A percentile compares a stretch with the other conserved stretches of the same genome.
phyloP scores from a whole-genome alignment of 2,797 vertebrate species.

The Pangasius macronema region DNA sequence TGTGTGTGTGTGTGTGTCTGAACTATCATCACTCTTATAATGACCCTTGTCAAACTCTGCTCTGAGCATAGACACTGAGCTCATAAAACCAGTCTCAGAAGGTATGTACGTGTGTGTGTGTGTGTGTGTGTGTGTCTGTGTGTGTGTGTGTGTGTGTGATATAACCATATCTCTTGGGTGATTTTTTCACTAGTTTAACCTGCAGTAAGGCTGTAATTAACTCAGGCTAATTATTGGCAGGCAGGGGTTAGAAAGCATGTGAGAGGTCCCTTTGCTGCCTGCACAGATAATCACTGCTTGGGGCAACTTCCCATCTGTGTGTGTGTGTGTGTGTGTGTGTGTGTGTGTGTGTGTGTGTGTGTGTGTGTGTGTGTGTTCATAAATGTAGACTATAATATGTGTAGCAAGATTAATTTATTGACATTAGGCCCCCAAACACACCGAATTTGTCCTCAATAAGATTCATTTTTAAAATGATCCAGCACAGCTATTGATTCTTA shows the following conservation, averaged over 20 bases:
- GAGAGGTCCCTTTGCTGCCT: conserved; percentile 75
- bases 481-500: background rate
- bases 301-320: conserved; percentile 61
- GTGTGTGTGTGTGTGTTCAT: background rate
- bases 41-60: conserved; percentile 63
- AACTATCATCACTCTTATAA: conserved; percentile 50
- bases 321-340: conserved; percentile 16
- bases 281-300: conserved; percentile 84
- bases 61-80: conserved; percentile 81
- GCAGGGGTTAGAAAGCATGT: conserved; percentile 72
- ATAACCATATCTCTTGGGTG: conserved; percentile 68
- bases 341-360: background rate
- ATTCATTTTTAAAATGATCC: background rate
- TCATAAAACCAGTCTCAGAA: conserved; percentile 87
- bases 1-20: background rate
- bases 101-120: conserved; percentile 64
- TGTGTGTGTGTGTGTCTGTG: conserved; percentile 69
- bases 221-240: conserved; percentile 91
- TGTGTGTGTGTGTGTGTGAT: conserved; percentile 50
- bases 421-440: background rate
- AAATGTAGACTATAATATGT: conserved; percentile 7
- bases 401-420: background rate
- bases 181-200: conserved; percentile 80
- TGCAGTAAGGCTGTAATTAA: conserved; percentile 95
- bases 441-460: background rate